Percentiles rank a stretch among this genome's conserved stretches.
Evolutionary conservation across 2,888 invertebrate genomes (phyloP).

Genomic region (Osedax frankpressi): DNA sequence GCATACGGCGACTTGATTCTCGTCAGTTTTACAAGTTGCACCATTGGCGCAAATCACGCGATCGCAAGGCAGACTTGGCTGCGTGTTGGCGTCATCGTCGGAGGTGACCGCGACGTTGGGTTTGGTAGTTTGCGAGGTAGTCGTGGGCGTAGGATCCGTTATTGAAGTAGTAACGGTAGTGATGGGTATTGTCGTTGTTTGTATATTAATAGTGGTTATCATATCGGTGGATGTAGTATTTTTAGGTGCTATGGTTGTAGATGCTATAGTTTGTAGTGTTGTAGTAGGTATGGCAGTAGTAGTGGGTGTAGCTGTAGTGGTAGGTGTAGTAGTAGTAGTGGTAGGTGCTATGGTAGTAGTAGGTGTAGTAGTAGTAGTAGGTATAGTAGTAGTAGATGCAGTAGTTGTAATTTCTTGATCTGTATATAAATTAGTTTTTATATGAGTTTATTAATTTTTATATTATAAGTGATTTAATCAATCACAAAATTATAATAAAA

Average conservation of each 20-base stretch:
- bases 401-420: too few species aligned
- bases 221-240: neutral
- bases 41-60: neutral
- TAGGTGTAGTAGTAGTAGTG: neutral
- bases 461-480: too few species aligned
- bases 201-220: neutral
- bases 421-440: too few species aligned
- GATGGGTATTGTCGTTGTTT: neutral
- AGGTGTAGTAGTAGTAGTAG: neutral
- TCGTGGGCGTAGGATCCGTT: too few species aligned
- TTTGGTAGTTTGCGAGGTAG: too few species aligned
- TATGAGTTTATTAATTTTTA: too few species aligned
- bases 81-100: too few species aligned
- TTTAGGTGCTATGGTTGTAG: neutral
- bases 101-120: too few species aligned
- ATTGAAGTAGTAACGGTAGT: too few species aligned
- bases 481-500: too few species aligned
- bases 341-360: neutral
- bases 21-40: neutral
- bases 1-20: neutral
- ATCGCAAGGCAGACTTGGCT: too few species aligned
- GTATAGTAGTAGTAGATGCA: neutral
- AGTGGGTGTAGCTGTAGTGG: neutral
- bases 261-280: neutral
- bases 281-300: neutral